Evolutionary conservation across 2,888 invertebrate genomes (phyloP).

Genomic region (Fabriciana adippe): DNA sequence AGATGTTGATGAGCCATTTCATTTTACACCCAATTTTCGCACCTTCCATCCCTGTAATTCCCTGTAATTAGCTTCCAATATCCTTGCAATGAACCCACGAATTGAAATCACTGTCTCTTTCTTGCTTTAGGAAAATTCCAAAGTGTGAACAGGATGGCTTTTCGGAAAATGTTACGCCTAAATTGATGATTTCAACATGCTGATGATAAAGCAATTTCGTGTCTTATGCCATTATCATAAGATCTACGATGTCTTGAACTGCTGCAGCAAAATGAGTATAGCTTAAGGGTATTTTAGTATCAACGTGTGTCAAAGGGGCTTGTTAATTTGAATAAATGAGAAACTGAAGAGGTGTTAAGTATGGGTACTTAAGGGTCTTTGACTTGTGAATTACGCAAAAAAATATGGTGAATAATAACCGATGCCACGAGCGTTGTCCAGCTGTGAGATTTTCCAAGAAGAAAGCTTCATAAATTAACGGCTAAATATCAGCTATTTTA

Average conservation of each 20-base stretch:
- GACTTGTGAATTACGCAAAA: slow-evolving; percentile 36
- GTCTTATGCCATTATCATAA: slow-evolving; percentile 22
- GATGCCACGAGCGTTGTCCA: slow-evolving; percentile 39
- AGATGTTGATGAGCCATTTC: slow-evolving; percentile 48
- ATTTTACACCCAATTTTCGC: slow-evolving; percentile 75
- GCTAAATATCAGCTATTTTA: slow-evolving; percentile 34
- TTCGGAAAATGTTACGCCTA: slow-evolving; percentile 39
- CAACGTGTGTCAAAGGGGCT: slow-evolving; percentile 44
- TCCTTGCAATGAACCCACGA: slow-evolving; percentile 40
- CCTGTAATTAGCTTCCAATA: slow-evolving; percentile 54
- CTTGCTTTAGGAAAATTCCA: slow-evolving; percentile 28
- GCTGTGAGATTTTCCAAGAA: slow-evolving; percentile 40
- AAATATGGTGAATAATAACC: slow-evolving; percentile 36
- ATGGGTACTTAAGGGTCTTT: slow-evolving; percentile 43
- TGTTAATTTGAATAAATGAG: slow-evolving; percentile 48
- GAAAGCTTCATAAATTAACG: slow-evolving; percentile 35
- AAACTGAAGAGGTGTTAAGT: slow-evolving; percentile 48
- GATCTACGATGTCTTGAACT: background rate
- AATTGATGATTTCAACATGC: slow-evolving; percentile 18
- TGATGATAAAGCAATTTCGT: slow-evolving; percentile 23
- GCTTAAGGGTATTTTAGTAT: slow-evolving; percentile 33
- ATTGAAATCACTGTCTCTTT: slow-evolving; percentile 39
- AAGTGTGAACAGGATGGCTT: slow-evolving; percentile 34
- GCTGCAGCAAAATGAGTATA: slow-evolving; percentile 20
- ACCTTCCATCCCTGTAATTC: slow-evolving; percentile 68